Base-by-base conservation (phyloP, 2,113 vertebrate species). In the Cariama cristata region DNA sequence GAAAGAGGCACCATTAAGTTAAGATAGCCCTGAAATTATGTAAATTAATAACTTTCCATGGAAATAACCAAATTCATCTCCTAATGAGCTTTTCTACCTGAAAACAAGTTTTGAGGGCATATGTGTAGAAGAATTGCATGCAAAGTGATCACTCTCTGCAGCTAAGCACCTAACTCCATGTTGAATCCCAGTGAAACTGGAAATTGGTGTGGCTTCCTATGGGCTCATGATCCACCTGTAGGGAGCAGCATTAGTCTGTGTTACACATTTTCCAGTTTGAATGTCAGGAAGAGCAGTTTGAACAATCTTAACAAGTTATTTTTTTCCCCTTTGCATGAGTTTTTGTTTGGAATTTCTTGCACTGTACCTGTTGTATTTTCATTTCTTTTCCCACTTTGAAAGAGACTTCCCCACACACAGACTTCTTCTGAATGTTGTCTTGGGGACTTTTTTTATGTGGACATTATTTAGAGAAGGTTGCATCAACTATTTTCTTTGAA, bases 211-310 rank as follows among this genome's bases (percentile, higher is more conserved):
- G 86, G 60, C 21, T 89, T 92, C 33, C 23, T 63, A 49, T 86
- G 88, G 88, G 72, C 56, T 84, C 47, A 20, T 80, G 35, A 80
- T 88, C 55, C 27, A 92, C 94, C 92, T 97, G 94, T 72, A 97
- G 96, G 52, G 97, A 95, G 96, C 94, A 97, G 92, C 86, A 95
- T 82, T 60, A 94, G 80, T 49, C 90, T 88, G 35, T 84, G 19
- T 75, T 93, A 49, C 50, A 26, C 21, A 17, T 67, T 44, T 28
- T 75, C 22, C 4, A 1, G 7, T 84, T 87, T 86, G 32, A 47
- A 42, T 74, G 23, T 66, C 47, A 67, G 55, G 59, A 80, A 77
- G 14, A 93, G 11, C 12, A 56, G 8, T 35, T 15, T 47, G n/a
- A 94, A 49, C 40, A 60, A 45, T 23, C 28, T 23, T 66, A 84